Conservation (phyloP, 2,888 invertebrate species). For the Tortrix viridana region DNA sequence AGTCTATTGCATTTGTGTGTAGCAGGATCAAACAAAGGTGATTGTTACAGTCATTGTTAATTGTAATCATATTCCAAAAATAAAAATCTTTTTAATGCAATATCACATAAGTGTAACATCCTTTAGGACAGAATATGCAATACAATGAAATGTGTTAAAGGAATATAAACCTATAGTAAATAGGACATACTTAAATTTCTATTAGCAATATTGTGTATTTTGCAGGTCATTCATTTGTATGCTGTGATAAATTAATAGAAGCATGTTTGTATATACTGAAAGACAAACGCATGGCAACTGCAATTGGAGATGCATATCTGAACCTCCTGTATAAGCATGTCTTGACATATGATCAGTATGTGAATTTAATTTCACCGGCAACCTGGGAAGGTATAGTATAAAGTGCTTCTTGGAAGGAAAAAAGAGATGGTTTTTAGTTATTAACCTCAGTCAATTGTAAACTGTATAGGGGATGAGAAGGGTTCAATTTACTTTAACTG, state of each 20-base stretch:
- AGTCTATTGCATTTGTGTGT: slow-evolving; percentile 70
- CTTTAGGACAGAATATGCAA: no score
- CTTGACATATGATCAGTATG: slow-evolving; percentile 77
- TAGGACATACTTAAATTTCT: no score
- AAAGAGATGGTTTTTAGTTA: neutral
- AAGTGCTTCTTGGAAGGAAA: no score
- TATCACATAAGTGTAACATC: no score
- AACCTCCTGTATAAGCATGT: slow-evolving; percentile 82
- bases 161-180: no score
- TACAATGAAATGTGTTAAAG: no score
- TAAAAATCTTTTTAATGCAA: no score
- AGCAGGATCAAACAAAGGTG: slow-evolving; percentile 76
- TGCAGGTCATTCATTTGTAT: slow-evolving; percentile 68
- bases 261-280: slow-evolving; percentile 68
- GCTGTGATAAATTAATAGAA: slow-evolving; percentile 66
- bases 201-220: slow-evolving; percentile 32
- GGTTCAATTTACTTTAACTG: neutral
- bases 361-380: slow-evolving; percentile 73
- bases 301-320: slow-evolving; percentile 81
- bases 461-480: no score
- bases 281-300: slow-evolving; percentile 58
- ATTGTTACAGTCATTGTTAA: neutral
- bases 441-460: neutral
- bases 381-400: slow-evolving; percentile 82
- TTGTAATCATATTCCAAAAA: no score